Conservation (phyloP, 2,888 invertebrate genomes). For the Thalpophila matura region DNA sequence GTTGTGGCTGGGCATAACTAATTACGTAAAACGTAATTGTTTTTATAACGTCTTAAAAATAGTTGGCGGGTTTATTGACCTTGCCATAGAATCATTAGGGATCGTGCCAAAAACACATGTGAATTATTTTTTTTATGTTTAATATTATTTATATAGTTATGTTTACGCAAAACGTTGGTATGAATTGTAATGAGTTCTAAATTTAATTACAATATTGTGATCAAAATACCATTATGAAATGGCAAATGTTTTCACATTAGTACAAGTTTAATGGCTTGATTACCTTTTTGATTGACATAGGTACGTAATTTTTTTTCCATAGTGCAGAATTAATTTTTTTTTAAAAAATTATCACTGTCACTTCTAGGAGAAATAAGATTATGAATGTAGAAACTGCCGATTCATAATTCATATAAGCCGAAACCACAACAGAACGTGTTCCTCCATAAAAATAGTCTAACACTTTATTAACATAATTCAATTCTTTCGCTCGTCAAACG, state of each 20-base stretch:
- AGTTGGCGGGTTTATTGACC: slow-evolving; percentile 23
- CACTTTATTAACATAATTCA: slow-evolving; percentile 49
- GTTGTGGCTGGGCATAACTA: not conserved
- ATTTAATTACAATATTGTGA: no score
- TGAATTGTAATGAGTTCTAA: no score
- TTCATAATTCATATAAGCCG: slow-evolving; percentile 10
- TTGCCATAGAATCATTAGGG: slow-evolving; percentile 37
- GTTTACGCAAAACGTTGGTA: no score
- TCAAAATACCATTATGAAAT: no score
- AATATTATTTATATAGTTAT: not conserved
- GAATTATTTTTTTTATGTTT: not conserved
- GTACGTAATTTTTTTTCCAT: no score
- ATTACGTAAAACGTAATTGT: no score
- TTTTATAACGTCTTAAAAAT: not conserved
- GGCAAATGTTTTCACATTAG: no score
- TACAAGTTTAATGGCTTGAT: no score
- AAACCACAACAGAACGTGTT: slow-evolving; percentile 28
- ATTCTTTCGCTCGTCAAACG: slow-evolving; percentile 59
- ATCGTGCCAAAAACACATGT: slow-evolving; percentile 24
- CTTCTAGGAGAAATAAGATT: not conserved
- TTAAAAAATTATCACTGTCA: not conserved
- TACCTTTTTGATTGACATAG: no score
- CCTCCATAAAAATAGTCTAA: slow-evolving; percentile 50
- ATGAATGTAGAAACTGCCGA: not conserved
- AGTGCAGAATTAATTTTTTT: not conserved